Evolutionary conservation across 2,113 vertebrate species (phyloP).

Genomic region (Capreolus pygargus): DNA sequence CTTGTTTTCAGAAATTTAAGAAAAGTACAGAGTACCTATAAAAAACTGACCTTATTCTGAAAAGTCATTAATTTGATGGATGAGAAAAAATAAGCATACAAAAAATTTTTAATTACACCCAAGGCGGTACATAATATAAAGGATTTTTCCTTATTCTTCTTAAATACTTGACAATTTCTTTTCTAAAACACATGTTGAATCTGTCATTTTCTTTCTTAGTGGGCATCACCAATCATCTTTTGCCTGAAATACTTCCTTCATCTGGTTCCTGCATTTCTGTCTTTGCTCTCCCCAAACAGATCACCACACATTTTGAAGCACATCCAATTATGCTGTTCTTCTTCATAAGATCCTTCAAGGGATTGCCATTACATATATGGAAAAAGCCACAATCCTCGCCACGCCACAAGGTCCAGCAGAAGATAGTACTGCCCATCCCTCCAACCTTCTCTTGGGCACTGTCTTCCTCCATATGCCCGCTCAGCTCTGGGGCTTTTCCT

Average conservation of each 20-base stretch:
- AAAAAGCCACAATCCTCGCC: not conserved
- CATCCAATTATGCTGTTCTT: not conserved
- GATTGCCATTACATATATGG: not conserved
- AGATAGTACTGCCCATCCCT: not conserved
- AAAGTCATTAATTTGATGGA: not conserved
- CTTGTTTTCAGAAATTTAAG: conserved; percentile 20
- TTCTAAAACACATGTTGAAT: not conserved
- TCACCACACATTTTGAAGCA: not conserved
- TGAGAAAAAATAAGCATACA: not conserved
- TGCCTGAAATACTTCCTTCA: not conserved
- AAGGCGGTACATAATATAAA: not conserved
- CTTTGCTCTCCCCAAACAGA: not conserved
- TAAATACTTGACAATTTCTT: not conserved
- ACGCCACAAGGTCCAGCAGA: not conserved
- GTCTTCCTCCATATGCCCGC: not conserved
- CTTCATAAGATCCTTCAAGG: not conserved
- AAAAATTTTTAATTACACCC: not conserved
- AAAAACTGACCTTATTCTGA: not conserved
- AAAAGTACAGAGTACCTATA: not conserved
- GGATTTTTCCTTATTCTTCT: not conserved
- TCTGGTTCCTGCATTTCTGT: not conserved
- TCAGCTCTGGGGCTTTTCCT: not conserved
- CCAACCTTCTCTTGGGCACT: not conserved
- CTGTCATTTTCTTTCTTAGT: not conserved
- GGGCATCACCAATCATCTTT: not conserved